Conservation (phyloP, 2,113 vertebrate genomes). For the Oryzias curvinotus region DNA sequence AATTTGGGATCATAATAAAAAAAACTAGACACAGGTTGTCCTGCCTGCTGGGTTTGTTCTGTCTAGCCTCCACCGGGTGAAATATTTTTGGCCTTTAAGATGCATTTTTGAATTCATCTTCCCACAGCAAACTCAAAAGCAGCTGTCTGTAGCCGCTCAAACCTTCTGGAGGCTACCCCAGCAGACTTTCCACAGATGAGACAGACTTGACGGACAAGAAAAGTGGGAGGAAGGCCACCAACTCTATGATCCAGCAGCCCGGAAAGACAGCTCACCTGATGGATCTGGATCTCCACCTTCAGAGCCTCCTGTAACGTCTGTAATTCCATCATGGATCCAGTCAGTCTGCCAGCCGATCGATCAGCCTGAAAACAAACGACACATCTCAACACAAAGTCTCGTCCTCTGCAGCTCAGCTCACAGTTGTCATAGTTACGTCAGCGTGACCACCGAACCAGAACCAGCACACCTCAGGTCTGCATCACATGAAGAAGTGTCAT, state of each 20-base stretch:
- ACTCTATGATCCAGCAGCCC: neutral
- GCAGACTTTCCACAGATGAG: neutral
- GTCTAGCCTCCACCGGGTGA: neutral
- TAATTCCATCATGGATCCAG: slow-evolving; percentile 93
- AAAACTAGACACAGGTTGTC: neutral
- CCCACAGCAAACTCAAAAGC: neutral
- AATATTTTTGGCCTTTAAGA: neutral
- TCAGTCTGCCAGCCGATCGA: slow-evolving; percentile 75
- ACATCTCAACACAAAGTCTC: slow-evolving; percentile 1
- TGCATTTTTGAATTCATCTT: neutral
- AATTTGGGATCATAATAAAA: too few relatives aligned
- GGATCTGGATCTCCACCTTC: slow-evolving; percentile 99
- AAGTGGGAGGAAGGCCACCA: neutral
- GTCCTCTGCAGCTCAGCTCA: neutral
- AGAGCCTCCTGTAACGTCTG: slow-evolving; percentile 98
- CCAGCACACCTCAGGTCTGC: neutral
- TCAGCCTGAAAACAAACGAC: slow-evolving; percentile 67
- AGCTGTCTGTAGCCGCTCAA: neutral
- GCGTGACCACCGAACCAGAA: neutral
- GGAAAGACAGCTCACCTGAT: slow-evolving; percentile 80
- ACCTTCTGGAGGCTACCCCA: neutral
- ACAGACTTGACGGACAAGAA: neutral
- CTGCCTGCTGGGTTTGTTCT: neutral
- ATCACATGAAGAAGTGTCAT: neutral
- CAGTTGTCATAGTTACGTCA: slow-evolving; percentile 18